phyloP scores from a whole-genome alignment of 2,888 invertebrate genomes.

The Tromatobia lineatoria region DNA sequence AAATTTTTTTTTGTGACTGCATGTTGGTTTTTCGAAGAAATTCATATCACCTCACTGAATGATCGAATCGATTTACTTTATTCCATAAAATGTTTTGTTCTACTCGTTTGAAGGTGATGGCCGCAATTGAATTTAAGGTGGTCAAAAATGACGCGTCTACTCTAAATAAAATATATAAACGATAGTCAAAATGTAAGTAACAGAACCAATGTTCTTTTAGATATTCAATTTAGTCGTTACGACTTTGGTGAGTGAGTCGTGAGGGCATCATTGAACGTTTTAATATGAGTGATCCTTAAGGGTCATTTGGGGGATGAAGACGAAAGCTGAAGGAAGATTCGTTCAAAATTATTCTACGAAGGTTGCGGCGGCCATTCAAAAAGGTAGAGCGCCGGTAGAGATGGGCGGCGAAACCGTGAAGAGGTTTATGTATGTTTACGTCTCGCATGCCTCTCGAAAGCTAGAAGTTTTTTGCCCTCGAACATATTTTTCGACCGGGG shows the following conservation, averaged over 20 bases:
- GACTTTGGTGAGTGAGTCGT: neutral
- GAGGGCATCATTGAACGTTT: neutral
- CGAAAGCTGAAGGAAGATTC: neutral
- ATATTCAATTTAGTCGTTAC: neutral
- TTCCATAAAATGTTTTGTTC: too few relatives aligned
- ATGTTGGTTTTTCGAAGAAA: too few relatives aligned
- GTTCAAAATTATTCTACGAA: neutral
- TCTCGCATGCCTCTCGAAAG: conserved; percentile 18
- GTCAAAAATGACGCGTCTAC: too few relatives aligned
- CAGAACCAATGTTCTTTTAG: neutral
- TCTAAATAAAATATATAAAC: too few relatives aligned
- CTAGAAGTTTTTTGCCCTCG: conserved; percentile 43
- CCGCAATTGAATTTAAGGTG: too few relatives aligned
- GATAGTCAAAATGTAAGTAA: neutral
- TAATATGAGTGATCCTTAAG: neutral
- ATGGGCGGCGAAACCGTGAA: neutral
- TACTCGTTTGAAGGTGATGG: too few relatives aligned
- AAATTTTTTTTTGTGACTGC: too few relatives aligned
- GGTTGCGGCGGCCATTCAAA: neutral
- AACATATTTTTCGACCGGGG: conserved; percentile 28
- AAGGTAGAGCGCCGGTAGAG: neutral
- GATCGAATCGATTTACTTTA: too few relatives aligned
- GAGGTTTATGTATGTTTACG: conserved; percentile 9
- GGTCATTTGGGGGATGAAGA: neutral
- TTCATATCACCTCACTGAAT: too few relatives aligned